These are phyloP conservation scores for Cyclura pinguis DNA, from an alignment of 2,797 vertebrate genomes.

Conservation along the genomic window DNA sequence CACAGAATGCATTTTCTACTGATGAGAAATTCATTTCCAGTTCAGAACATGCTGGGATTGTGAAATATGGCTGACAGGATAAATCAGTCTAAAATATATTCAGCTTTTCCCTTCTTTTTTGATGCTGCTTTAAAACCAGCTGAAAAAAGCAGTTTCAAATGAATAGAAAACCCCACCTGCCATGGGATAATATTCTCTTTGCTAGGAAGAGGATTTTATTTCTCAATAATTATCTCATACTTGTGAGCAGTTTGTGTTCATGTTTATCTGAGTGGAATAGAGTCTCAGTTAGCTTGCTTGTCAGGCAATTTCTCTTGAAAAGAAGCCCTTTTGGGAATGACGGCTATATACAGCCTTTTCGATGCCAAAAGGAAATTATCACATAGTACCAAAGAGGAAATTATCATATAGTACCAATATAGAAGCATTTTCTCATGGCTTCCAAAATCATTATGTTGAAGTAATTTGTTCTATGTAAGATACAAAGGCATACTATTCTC, in stretches of 20 bases:
- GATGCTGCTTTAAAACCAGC: not conserved
- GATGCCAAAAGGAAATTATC: not conserved
- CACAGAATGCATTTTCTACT: not conserved
- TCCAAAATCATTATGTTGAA: conserved; percentile 1
- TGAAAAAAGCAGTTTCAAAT: not conserved
- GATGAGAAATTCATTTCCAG: conserved; percentile 1
- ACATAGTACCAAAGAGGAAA: not conserved
- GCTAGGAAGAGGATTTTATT: not conserved
- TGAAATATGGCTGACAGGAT: not conserved
- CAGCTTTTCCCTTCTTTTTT: not conserved
- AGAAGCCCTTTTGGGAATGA: not conserved
- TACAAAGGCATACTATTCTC: not conserved
- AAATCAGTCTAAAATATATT: not conserved
- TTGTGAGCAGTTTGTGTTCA: not conserved
- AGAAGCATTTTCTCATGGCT: not conserved
- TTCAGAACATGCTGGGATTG: not conserved
- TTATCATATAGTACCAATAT: not conserved
- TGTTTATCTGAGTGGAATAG: not conserved
- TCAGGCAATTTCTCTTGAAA: not conserved
- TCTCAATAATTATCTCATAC: not conserved
- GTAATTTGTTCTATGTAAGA: not conserved
- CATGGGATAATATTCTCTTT: not conserved
- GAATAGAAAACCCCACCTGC: not conserved
- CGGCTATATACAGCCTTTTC: not conserved
- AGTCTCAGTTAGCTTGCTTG: not conserved